phyloP scores from a whole-genome alignment of 2,888 invertebrate genomes.

The Arenicola marina region DNA sequence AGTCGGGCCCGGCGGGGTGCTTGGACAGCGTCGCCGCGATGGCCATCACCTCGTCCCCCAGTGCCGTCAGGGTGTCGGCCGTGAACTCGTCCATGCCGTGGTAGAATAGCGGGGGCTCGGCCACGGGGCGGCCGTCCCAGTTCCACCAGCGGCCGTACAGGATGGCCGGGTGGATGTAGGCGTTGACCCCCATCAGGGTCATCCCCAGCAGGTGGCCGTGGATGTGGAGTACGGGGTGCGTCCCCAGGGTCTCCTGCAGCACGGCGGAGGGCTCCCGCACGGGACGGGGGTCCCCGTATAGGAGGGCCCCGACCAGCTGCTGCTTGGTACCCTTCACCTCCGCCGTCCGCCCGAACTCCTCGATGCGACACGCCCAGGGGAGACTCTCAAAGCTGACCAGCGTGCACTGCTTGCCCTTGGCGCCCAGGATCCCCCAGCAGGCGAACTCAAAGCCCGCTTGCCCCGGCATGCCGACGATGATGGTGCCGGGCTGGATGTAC shows the following conservation, averaged over 20 bases:
- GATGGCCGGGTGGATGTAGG: constrained; percentile 43
- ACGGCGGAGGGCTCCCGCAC: constrained; percentile 13
- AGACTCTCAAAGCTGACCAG: constrained; percentile 41
- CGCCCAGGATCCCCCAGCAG: constrained; percentile 32
- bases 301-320: constrained; percentile 35
- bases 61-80: constrained; percentile 36
- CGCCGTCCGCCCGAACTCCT: constrained; percentile 39
- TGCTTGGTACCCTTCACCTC: constrained; percentile 43
- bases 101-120: constrained; percentile 43
- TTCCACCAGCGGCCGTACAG: constrained; percentile 43
- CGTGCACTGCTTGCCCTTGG: constrained; percentile 30
- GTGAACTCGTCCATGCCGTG: constrained; percentile 42
- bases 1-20: constrained; percentile 11
- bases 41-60: constrained; percentile 42
- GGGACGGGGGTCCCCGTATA: constrained; percentile 21
- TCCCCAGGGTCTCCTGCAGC: constrained; percentile 39
- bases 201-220: constrained; percentile 41
- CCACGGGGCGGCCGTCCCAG: constrained; percentile 41
- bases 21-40: constrained; percentile 38
- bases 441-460: constrained; percentile 48
- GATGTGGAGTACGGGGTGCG: constrained; percentile 32
- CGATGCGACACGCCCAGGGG: constrained; percentile 47
- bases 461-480: constrained; percentile 44
- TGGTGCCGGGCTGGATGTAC: constrained; percentile 36
- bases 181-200: constrained; percentile 38